phyloP scores from a whole-genome alignment of 1,140 invertebrate species.

The Ylistrum balloti region DNA sequence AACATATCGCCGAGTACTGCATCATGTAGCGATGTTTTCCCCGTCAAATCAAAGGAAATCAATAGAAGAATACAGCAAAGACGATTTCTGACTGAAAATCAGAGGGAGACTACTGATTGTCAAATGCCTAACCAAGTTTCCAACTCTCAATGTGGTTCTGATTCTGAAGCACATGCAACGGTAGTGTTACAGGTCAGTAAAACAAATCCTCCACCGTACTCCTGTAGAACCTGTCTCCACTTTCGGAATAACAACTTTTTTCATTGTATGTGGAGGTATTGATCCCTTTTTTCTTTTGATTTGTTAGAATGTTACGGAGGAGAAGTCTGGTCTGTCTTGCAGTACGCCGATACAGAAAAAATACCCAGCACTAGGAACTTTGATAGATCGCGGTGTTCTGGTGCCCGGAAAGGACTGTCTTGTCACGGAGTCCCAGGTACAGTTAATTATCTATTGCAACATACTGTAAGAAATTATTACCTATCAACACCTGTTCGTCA shows the following conservation, averaged over 20 bases:
- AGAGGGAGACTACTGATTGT: neutral
- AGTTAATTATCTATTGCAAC: too few species aligned
- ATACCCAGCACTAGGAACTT: neutral
- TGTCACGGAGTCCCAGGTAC: neutral
- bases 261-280: too few species aligned
- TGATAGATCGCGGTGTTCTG: neutral
- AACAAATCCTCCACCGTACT: too few species aligned
- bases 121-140: neutral
- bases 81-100: conserved; percentile 24
- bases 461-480: too few species aligned
- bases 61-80: neutral
- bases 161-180: neutral
- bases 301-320: neutral
- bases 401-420: neutral
- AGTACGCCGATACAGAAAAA: neutral
- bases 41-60: neutral
- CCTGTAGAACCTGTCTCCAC: too few species aligned
- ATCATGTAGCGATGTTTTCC: neutral
- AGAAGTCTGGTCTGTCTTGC: neutral
- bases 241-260: too few species aligned
- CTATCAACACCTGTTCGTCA: too few species aligned
- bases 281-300: too few species aligned
- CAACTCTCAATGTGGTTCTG: too few species aligned
- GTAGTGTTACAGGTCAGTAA: neutral
- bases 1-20: conserved; percentile 11